Evolutionary conservation across 1,140 invertebrate genomes (phyloP), one percentile per base, ranked within the genome.

Genomic region (Araneus ventricosus): DNA sequence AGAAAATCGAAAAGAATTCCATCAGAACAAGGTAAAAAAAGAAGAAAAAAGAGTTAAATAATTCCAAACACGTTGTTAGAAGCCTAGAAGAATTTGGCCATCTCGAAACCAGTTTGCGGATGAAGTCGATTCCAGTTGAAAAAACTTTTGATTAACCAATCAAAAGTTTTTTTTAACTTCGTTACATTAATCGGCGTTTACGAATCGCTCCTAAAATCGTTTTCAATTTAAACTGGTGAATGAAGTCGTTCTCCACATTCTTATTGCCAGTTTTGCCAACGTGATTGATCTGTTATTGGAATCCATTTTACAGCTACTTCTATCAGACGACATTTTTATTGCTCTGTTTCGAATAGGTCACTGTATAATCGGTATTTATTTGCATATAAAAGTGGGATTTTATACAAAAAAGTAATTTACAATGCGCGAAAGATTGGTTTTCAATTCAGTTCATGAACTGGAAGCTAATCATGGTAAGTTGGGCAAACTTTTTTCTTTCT

Each of bases 1-100:
- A 75, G 70, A 75, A 37, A 75, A 75, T 75, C 70, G 30, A 75
- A 75, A 75, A 75, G 70, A 75, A 75, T 20, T 37, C 22, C 70
- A 75, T 75, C 17, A 37, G 30, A 75, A 75, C 70, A 75, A 37
- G 27, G 63, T 34, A 75, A 75, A 34, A 75, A 34, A 37, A 75
- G 17, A 34, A 63, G 27, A 67, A 37, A 37, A 30, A 27, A 27
- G 27, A 75, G 30, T 75, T 37, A 75, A 75, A 75, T 34, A 75
- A 75, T 75, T 75, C 70, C 70, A 7, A 75, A 34, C 34, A 30
- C 30, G 70, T 75, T 75, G 70, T 75, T 75, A 75, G 20, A 34
- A n/a, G 27, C 14, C 30, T 30, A 34, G 34, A 75, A 75, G 70
- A 75, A 75, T 75, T 75, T 75, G 70, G 70, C 30, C 70, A 75